Evolutionary conservation across 2,113 vertebrate genomes (phyloP), one percentile per base, ranked within the genome.

Genomic region (Regulus satrapa): DNA sequence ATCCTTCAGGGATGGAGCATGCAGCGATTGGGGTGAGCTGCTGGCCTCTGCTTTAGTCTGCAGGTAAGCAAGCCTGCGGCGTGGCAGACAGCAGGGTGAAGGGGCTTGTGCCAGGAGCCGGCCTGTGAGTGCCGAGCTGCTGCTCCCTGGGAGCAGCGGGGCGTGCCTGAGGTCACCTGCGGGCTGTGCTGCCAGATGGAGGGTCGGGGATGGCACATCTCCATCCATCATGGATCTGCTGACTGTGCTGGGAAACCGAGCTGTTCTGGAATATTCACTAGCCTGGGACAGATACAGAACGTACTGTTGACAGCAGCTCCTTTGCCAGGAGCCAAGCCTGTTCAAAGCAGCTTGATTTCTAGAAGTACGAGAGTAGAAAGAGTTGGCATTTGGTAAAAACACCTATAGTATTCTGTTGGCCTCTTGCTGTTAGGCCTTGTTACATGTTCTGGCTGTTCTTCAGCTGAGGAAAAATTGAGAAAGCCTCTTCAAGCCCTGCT

Each of bases 1-100:
- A 6, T 89, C 86, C 45, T 40, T 62, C 38, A 36, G 61, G 93
- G 64, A 16, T 28, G 82, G 66, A 24, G 64, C 0, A 0, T 7
- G 38, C 9, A 7, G 66, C 26, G 1, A 16, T 46, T 1, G 0
- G 0, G 16, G 16, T n/a, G 84, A 51, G 69, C 40, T 75, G 28
- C 81, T 88, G 81, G 46, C n/a, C 32, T 14, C 36, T 36, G 51
- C 3, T 55, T 48, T 19, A 7, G 54, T 40, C 61, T 55, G 2
- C 49, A 2, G 25, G 52, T 25, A 4, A 5, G 0, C 2, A 4
- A 5, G 0, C 2, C 56, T 25, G 54, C 48, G 7, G 32, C 0
- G 49, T 19, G 62, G 72, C 21, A 46, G 67, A 0, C 17, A 28
- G 49, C 6, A 17, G 45, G 41, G 11, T 31, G 5, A 16, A 43